Conservation (phyloP, 2,797 vertebrate species). For the Lindbergichthys nudifrons region DNA sequence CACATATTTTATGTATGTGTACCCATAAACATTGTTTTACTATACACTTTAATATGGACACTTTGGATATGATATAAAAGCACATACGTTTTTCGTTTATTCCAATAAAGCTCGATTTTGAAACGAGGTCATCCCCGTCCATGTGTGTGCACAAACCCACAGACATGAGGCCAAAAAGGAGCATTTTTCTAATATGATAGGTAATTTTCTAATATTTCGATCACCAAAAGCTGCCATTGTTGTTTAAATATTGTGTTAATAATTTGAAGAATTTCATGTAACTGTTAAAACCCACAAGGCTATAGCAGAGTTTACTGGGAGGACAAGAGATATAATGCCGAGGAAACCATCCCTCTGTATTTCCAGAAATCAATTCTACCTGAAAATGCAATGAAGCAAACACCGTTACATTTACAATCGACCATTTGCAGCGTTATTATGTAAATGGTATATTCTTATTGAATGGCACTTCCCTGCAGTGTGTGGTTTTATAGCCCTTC, state of each 20-base stretch:
- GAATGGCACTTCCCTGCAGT: slow-evolving; percentile 52
- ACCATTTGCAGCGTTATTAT: slow-evolving; percentile 61
- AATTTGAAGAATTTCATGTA: neutral
- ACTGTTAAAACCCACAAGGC: neutral
- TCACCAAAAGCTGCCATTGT: slow-evolving; percentile 14
- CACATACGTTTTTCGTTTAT: slow-evolving; percentile 33
- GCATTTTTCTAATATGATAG: slow-evolving; percentile 4
- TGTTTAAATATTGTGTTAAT: neutral
- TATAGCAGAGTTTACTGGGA: slow-evolving; percentile 19
- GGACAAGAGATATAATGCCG: slow-evolving; percentile 23
- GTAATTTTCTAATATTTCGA: slow-evolving; percentile 8
- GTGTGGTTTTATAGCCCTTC: slow-evolving; percentile 58
- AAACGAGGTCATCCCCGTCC: slow-evolving; percentile 18
- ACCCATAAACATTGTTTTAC: neutral
- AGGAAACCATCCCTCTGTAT: slow-evolving; percentile 29
- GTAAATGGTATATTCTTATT: slow-evolving; percentile 59
- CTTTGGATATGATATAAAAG: neutral
- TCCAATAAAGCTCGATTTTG: slow-evolving; percentile 32
- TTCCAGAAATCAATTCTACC: slow-evolving; percentile 38
- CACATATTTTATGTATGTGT: neutral
- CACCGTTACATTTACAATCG: slow-evolving; percentile 44
- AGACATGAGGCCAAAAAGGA: neutral
- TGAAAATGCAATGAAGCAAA: slow-evolving; percentile 54
- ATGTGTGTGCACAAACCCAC: slow-evolving; percentile 2
- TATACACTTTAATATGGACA: neutral